Conservation (phyloP, 2,888 invertebrate genomes). For the Acrobeloides nanus region DNA sequence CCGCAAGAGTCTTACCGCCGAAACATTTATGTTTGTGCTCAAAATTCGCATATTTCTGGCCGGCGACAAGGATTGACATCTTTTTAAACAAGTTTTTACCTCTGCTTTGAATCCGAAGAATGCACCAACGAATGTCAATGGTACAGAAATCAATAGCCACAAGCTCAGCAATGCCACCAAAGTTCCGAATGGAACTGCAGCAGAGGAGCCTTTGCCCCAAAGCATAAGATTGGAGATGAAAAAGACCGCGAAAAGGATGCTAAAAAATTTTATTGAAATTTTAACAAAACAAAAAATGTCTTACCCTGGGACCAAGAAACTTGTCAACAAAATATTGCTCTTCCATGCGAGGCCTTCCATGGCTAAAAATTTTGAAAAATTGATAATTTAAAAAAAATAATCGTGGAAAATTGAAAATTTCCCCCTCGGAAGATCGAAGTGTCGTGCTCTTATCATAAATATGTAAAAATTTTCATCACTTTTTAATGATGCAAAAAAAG, state of each 20-base stretch:
- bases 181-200: slow-evolving; percentile 92
- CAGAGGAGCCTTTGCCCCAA: slow-evolving; percentile 90
- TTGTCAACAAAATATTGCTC: slow-evolving; percentile 88
- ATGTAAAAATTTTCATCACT: too few species aligned
- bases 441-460: too few species aligned
- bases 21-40: too few species aligned
- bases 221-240: slow-evolving; percentile 91
- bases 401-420: too few species aligned
- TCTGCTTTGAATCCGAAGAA: slow-evolving; percentile 96
- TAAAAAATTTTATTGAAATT: slow-evolving; percentile 56
- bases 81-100: slow-evolving; percentile 63
- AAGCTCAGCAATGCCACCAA: slow-evolving; percentile 82
- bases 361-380: slow-evolving; percentile 55
- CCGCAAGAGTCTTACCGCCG: too few species aligned
- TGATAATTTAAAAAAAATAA: too few species aligned
- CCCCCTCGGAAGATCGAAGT: too few species aligned
- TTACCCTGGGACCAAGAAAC: slow-evolving; percentile 92
- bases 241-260: slow-evolving; percentile 89
- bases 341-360: slow-evolving; percentile 98
- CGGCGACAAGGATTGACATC: too few species aligned
- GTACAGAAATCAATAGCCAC: slow-evolving; percentile 97
- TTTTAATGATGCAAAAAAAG: too few species aligned
- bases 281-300: slow-evolving; percentile 38
- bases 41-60: too few species aligned
- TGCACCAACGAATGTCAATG: slow-evolving; percentile 91